A percentile compares a stretch with the other conserved stretches of the same genome.
Conservation (phyloP, 2,888 invertebrate species). For the Melinaea menophilus region DNA sequence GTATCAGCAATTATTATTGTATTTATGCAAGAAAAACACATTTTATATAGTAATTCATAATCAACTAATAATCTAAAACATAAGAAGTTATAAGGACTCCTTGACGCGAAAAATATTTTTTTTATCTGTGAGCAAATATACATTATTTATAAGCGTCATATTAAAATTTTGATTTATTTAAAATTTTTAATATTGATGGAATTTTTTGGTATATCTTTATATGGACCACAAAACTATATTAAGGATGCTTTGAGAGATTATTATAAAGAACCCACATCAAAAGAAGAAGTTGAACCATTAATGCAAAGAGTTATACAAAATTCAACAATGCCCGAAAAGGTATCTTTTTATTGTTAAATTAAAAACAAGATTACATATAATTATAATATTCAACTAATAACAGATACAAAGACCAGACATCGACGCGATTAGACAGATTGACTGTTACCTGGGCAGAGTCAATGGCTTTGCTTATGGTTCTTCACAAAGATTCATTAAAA, state of each 20-base stretch:
- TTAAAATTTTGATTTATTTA: not conserved
- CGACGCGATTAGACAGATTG: slow-evolving; percentile 62
- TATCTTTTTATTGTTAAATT: slow-evolving; percentile 18
- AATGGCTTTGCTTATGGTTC: slow-evolving; percentile 78
- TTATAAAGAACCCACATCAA: slow-evolving; percentile 65
- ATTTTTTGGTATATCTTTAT: slow-evolving; percentile 72
- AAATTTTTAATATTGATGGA: slow-evolving; percentile 54
- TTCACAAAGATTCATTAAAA: slow-evolving; percentile 60
- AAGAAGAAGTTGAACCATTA: slow-evolving; percentile 53
- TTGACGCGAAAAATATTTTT: too few relatives aligned
- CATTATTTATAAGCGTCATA: not conserved
- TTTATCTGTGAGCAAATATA: too few relatives aligned
- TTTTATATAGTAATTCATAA: too few relatives aligned
- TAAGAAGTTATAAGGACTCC: too few relatives aligned
- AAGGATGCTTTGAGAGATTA: slow-evolving; percentile 61
- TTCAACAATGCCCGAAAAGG: slow-evolving; percentile 52
- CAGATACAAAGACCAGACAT: slow-evolving; percentile 52
- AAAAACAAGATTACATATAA: not conserved
- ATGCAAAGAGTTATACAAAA: slow-evolving; percentile 52
- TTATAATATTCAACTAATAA: slow-evolving; percentile 9
- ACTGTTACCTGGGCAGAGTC: slow-evolving; percentile 70
- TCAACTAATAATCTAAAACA: too few relatives aligned
- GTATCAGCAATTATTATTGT: too few relatives aligned
- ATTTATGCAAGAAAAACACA: too few relatives aligned
- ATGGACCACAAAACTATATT: slow-evolving; percentile 73